Conservation (phyloP, 92 coral and sea anemone species). For the Meandrina meandrites region DNA sequence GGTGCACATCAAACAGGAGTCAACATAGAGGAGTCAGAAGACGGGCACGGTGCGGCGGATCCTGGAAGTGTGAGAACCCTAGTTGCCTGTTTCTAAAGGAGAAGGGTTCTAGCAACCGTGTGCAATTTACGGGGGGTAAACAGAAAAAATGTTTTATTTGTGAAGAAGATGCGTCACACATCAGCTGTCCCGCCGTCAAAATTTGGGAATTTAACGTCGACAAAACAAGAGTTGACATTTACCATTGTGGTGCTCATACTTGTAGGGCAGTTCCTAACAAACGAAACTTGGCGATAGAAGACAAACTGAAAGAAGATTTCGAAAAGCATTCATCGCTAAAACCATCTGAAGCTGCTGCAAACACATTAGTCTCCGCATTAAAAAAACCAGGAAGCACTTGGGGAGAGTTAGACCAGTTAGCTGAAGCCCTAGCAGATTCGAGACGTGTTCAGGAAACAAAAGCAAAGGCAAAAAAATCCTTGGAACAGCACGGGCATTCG, state of each 20-base stretch:
- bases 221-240: conserved; percentile 45
- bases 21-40: conserved; percentile 56
- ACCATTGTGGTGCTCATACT: conserved; percentile 57
- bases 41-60: conserved; percentile 55
- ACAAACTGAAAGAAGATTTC: conserved; percentile 36
- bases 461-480: conserved; percentile 19
- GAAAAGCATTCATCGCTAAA: conserved; percentile 37
- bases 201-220: conserved; percentile 58
- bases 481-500: conserved; percentile 9
- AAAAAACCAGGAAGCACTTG: neutral
- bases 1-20: conserved; percentile 58
- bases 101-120: conserved; percentile 32
- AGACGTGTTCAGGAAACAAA: conserved; percentile 20
- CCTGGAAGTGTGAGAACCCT: conserved; percentile 54
- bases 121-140: conserved; percentile 37
- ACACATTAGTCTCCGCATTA: conserved; percentile 20
- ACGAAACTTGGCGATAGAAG: conserved; percentile 22
- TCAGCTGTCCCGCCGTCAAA: conserved; percentile 54
- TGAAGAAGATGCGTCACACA: conserved; percentile 8
- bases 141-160: conserved; percentile 37
- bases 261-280: conserved; percentile 47
- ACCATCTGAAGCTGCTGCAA: conserved; percentile 45
- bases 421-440: conserved; percentile 15
- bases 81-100: conserved; percentile 37
- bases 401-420: neutral